A percentile compares a stretch with the other conserved stretches of the same genome.
These are phyloP conservation scores for Nyctibius bracteatus DNA, from an alignment of 2,113 vertebrate genomes.

Conservation along the genomic window DNA sequence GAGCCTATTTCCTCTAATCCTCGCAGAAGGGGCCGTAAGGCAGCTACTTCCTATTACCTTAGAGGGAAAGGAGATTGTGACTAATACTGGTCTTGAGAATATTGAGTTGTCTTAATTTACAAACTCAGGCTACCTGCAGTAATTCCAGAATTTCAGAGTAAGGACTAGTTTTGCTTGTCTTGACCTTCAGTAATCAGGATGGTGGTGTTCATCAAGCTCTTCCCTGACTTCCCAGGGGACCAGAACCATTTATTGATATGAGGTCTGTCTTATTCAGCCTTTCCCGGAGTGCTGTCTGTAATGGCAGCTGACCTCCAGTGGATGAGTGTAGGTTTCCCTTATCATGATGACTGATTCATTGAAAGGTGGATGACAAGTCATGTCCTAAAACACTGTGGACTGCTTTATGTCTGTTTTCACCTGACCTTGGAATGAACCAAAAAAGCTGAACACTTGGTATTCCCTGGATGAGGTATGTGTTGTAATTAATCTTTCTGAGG, in stretches of 20 bases:
- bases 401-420: neutral
- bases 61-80: neutral
- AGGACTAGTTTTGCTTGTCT: neutral
- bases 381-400: neutral
- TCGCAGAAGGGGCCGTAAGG: neutral
- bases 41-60: neutral
- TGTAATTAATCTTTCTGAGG: constrained; percentile 12
- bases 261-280: neutral
- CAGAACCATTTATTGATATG: neutral
- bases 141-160: neutral
- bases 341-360: neutral
- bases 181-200: neutral
- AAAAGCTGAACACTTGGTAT: neutral
- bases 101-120: neutral
- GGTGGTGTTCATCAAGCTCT: neutral
- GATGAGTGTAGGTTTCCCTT: neutral
- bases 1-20: neutral
- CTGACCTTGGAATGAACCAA: neutral
- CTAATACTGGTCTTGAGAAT: neutral
- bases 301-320: neutral
- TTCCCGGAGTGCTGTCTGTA: neutral
- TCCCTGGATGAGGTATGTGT: neutral
- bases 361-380: neutral
- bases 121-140: neutral
- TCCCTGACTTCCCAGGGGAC: neutral